Base-by-base conservation (phyloP, 2,113 vertebrate species). In the Zingel zingel region DNA sequence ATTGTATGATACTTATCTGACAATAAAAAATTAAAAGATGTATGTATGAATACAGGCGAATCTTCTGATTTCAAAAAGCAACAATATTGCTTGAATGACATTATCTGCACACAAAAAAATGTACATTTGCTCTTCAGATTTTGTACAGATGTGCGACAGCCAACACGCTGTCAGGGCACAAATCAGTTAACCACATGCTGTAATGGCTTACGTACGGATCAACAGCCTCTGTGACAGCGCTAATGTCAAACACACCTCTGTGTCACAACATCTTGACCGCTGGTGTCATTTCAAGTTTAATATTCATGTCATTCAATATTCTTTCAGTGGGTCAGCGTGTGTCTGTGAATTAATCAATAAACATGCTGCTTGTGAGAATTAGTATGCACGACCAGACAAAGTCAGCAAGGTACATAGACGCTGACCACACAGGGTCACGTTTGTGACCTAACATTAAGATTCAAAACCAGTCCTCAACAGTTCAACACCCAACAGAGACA, bases 251-350 rank as follows among this genome's bases (percentile, higher is more conserved):
- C 71, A 50, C 30, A 18, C 50, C 30, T 58, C 18, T 1, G 23
- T 25, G 57, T 85, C 82, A 43, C n/a, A 23, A 53, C 66, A 65
- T 57, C n/a, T 50, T 16, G 8, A 73, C 8, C 33, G 74, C 21
- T 43, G 63, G 15, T 18, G 2, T 56, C 73, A 78, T 18, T 67
- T 27, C n/a, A 77, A 25, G 48, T 63, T 58, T 18, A 69, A 58
- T 30, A 39, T 65, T 59, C 61, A 47, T 50, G 57, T 51, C 1
- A 57, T 25, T 23, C 43, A 67, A 21, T 21, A 3, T 3, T 7
- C 23, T 23, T 33, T 30, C 23, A 25, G n/a, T 45, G 51, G 33
- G 21, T n/a, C 27, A 70, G 7, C 47, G 23, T 3, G 4, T 21
- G 5, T 16, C 39, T 4, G 65, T 72, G 8, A 10, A 11, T 43